Percentiles rank a stretch among this genome's conserved stretches.
Conservation (phyloP, 1,140 invertebrate genomes). For the Bicyclus anynana region DNA sequence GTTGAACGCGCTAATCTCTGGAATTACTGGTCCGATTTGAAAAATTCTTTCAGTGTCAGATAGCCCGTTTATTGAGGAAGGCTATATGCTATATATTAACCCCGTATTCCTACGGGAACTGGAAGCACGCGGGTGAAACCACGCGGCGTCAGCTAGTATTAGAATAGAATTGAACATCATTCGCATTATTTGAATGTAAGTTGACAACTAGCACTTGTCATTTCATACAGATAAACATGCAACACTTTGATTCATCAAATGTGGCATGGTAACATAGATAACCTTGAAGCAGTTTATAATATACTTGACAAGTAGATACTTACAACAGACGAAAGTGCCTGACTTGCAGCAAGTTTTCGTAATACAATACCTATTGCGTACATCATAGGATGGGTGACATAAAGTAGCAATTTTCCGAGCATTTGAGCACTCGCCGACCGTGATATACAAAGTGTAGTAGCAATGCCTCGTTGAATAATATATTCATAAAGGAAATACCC, state of each 20-base stretch:
- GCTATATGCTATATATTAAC: too few relatives aligned
- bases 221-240: neutral
- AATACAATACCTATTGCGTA: constrained; percentile 15
- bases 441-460: constrained; percentile 10
- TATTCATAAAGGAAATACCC: constrained; percentile 19
- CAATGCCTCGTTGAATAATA: constrained; percentile 16
- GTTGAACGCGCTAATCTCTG: too few relatives aligned
- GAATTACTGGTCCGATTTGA: too few relatives aligned
- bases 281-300: neutral
- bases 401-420: constrained; percentile 33
- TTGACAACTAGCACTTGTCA: neutral
- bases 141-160: too few relatives aligned
- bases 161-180: neutral
- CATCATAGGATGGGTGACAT: constrained; percentile 13
- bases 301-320: neutral
- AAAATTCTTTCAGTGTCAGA: too few relatives aligned
- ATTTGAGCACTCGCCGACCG: constrained; percentile 26
- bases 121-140: too few relatives aligned
- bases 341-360: constrained; percentile 1
- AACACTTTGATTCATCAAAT: neutral
- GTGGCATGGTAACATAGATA: neutral
- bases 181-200: neutral
- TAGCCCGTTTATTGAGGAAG: too few relatives aligned
- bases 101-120: too few relatives aligned
- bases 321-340: neutral